Conservation (phyloP, 2,113 vertebrate species). For the Sphyrna mokarran region DNA sequence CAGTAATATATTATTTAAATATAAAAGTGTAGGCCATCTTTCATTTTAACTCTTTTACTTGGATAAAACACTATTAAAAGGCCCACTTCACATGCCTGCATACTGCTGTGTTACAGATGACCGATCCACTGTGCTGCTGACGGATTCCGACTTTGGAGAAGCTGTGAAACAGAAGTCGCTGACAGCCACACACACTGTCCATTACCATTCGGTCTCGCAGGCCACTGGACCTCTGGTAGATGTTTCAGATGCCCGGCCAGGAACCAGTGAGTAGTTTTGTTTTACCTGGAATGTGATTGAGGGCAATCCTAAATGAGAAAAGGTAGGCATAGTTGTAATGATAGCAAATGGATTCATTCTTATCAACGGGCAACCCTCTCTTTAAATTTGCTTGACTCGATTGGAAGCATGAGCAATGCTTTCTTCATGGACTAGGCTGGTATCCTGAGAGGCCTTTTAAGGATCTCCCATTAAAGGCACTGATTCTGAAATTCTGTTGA, state of each 20-base stretch:
- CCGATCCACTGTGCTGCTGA: constrained; percentile 88
- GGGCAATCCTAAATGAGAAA: background rate
- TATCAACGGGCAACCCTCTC: background rate
- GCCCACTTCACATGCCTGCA: background rate
- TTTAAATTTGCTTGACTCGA: background rate
- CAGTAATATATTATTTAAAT: background rate
- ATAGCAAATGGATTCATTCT: background rate
- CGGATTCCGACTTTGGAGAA: constrained; percentile 94
- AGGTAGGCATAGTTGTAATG: background rate
- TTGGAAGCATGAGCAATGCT: background rate
- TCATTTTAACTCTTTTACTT: background rate
- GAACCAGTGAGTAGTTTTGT: constrained; percentile 81
- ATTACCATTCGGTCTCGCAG: constrained; percentile 95
- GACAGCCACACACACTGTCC: constrained; percentile 94
- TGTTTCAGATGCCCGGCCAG: constrained; percentile 91
- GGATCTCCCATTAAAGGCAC: no score
- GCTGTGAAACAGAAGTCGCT: constrained; percentile 91
- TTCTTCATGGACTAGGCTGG: background rate
- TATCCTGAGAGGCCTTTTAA: background rate
- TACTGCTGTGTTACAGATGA: constrained; percentile 64
- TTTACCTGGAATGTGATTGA: no score
- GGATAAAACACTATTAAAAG: background rate
- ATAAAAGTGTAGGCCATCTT: background rate
- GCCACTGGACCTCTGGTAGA: constrained; percentile 94
- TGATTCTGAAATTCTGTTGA: background rate